These are phyloP conservation scores for Kryphioiulus occultus DNA, from an alignment of 2,888 invertebrate species.

Conservation along the genomic window DNA sequence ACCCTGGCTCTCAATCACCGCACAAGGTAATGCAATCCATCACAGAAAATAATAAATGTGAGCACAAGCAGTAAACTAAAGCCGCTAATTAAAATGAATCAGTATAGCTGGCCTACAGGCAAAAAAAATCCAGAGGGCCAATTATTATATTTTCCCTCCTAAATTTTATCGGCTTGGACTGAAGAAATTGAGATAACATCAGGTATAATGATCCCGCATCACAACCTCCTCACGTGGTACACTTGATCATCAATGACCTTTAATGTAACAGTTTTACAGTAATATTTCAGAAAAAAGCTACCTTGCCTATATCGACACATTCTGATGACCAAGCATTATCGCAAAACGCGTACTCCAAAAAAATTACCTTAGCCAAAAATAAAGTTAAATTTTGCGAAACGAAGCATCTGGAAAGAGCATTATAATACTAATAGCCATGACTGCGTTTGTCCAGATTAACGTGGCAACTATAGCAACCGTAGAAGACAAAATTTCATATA, in stretches of 20 bases:
- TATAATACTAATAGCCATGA: too few species aligned
- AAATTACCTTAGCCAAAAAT: too few species aligned
- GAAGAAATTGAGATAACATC: background rate
- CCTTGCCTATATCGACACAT: too few species aligned
- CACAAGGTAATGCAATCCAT: slow-evolving; percentile 3
- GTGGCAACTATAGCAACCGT: too few species aligned
- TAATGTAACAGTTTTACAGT: too few species aligned
- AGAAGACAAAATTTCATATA: too few species aligned
- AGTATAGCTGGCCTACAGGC: background rate
- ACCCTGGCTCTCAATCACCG: background rate
- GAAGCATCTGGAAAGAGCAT: too few species aligned
- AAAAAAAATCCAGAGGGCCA: background rate
- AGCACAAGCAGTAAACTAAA: background rate
- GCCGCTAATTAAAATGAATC: slow-evolving; percentile 11
- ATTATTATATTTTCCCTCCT: background rate
- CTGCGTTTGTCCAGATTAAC: too few species aligned
- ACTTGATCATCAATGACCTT: background rate
- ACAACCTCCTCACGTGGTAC: background rate
- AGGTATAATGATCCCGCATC: background rate
- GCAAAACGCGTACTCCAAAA: too few species aligned
- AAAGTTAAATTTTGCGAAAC: too few species aligned
- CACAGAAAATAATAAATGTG: background rate
- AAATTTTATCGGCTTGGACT: background rate
- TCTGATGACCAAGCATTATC: too few species aligned
- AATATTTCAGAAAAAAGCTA: too few species aligned